Conservation (phyloP, 2,888 invertebrate genomes). For the Escarpia spicata region DNA sequence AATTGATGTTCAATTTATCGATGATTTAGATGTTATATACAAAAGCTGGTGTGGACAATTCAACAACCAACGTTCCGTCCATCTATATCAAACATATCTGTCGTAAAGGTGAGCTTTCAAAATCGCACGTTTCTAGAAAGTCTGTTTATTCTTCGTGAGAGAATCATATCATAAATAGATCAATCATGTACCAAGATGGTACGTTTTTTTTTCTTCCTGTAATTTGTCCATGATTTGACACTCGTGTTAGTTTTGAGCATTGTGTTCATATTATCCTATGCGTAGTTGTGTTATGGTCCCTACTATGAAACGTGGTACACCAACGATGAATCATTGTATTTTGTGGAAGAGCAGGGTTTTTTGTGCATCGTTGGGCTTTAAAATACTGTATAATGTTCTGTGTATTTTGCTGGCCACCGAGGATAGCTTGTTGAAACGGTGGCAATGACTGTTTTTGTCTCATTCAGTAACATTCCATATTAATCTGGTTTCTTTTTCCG, state of each 20-base stretch:
- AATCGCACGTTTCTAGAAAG: neutral
- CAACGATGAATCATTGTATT: neutral
- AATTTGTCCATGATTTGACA: conserved; percentile 16
- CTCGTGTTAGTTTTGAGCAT: neutral
- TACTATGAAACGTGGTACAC: neutral
- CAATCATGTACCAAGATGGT: neutral
- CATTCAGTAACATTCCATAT: conserved; percentile 5
- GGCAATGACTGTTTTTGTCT: neutral
- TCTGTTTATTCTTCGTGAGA: neutral
- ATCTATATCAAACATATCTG: conserved; percentile 3
- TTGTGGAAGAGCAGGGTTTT: neutral
- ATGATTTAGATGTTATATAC: conserved; percentile 8
- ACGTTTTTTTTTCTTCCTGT: neutral
- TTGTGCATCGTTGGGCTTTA: neutral
- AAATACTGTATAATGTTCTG: neutral
- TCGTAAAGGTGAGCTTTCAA: neutral
- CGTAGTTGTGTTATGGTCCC: neutral
- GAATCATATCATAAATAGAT: neutral
- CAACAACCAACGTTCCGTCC: neutral
- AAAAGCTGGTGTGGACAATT: conserved; percentile 1
- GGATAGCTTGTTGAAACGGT: neutral
- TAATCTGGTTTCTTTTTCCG: conserved; percentile 12
- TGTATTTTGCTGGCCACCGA: neutral
- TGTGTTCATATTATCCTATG: neutral
- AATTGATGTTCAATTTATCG: conserved; percentile 7